A percentile compares a stretch with the other conserved stretches of the same genome.
Conservation (phyloP, 2,797 vertebrate species). For the Enteromius argenteus region DNA sequence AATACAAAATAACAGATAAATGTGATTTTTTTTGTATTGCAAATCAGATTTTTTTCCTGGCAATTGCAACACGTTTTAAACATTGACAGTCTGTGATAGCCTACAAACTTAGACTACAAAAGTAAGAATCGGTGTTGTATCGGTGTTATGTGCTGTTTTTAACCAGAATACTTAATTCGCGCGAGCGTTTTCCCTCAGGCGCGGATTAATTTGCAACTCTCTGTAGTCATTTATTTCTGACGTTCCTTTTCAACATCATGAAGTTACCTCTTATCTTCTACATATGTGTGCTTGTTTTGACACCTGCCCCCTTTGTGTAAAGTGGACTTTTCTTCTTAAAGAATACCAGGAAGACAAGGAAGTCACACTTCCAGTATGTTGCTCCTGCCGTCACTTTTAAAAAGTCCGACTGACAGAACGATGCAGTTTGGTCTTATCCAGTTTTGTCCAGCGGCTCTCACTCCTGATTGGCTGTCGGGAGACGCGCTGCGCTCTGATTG, state of each 20-base stretch:
- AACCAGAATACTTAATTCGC: not conserved
- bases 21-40: too few relatives aligned
- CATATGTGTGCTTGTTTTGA: not conserved
- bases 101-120: too few relatives aligned
- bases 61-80: too few relatives aligned
- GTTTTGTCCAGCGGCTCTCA: slow-evolving; percentile 33
- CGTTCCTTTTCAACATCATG: not conserved
- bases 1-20: too few relatives aligned
- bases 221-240: not conserved
- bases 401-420: not conserved
- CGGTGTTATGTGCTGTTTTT: not conserved
- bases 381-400: slow-evolving; percentile 6
- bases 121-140: too few relatives aligned
- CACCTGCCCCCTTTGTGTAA: not conserved
- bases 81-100: too few relatives aligned
- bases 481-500: slow-evolving; percentile 55
- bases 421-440: slow-evolving; percentile 30
- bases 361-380: slow-evolving; percentile 37
- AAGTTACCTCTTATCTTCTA: not conserved
- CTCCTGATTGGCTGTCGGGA: slow-evolving; percentile 50
- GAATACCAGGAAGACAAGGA: slow-evolving; percentile 53
- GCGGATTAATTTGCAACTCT: not conserved
- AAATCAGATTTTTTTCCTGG: too few relatives aligned
- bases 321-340: slow-evolving; percentile 32
- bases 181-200: not conserved